Evolutionary conservation across 2,113 vertebrate genomes (phyloP).

Genomic region (Datnioides undecimradiatus): DNA sequence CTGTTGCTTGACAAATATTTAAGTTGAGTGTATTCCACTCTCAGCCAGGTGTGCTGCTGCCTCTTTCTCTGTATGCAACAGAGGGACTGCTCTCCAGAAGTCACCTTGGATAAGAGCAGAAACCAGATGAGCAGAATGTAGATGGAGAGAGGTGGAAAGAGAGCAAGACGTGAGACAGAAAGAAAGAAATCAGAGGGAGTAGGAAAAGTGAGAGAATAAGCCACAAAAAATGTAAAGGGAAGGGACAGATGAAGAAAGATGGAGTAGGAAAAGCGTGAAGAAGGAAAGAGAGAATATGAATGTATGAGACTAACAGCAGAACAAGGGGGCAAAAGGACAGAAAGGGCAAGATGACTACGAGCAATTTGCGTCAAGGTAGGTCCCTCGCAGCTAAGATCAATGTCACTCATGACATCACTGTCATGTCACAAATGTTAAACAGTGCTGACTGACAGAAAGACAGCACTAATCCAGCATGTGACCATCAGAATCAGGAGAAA

Average conservation of each 20-base stretch:
- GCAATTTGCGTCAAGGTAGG: conserved; percentile 18
- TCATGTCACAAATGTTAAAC: not conserved
- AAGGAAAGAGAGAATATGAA: not conserved
- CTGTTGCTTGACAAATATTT: conserved; percentile 62
- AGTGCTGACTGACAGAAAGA: not conserved
- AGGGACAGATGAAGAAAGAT: not conserved
- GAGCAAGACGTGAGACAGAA: not conserved
- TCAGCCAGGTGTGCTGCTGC: conserved; percentile 50
- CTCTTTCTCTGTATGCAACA: conserved; percentile 54
- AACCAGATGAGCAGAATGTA: conserved; percentile 37
- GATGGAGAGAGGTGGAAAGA: conserved; percentile 11
- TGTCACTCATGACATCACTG: conserved; percentile 24
- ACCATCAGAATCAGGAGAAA: not conserved
- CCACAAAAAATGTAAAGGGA: not conserved
- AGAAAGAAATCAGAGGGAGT: not conserved
- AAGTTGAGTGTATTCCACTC: conserved; percentile 33
- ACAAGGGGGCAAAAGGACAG: not conserved
- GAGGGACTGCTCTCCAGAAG: conserved; percentile 43
- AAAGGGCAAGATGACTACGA: not conserved
- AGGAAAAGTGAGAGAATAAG: not conserved
- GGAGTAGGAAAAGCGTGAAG: not conserved
- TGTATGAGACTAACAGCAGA: not conserved
- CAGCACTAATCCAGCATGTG: not conserved
- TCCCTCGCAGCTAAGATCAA: conserved; percentile 17
- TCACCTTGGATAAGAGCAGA: conserved; percentile 69